Percentiles rank a stretch among this genome's conserved stretches.
Conservation (phyloP, 2,113 vertebrate species). For the Rhinopomastus cyanomelas region DNA sequence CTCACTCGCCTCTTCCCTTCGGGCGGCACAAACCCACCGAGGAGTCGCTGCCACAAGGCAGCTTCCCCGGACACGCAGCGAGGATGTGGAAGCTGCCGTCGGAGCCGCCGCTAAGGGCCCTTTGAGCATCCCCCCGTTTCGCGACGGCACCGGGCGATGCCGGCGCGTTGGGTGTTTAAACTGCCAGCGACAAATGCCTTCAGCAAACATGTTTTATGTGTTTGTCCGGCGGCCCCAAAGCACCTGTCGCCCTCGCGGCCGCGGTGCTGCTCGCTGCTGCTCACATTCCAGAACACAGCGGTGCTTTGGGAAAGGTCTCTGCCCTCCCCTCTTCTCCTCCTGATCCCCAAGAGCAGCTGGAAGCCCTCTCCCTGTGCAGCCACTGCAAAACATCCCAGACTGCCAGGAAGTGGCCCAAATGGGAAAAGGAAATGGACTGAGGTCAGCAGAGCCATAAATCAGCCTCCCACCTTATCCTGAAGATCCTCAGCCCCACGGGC, state of each 20-base stretch:
- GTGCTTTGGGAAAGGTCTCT: background rate
- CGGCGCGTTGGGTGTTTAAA: slow-evolving; percentile 57
- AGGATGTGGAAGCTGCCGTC: slow-evolving; percentile 31
- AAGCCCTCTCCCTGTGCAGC: background rate
- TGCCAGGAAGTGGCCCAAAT: background rate
- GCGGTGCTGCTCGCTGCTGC: slow-evolving; percentile 1
- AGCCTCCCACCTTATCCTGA: background rate
- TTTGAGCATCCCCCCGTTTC: slow-evolving; percentile 42
- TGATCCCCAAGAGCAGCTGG: background rate
- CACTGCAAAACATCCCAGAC: background rate
- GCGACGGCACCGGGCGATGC: slow-evolving; percentile 7
- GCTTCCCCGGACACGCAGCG: background rate
- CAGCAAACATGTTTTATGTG: slow-evolving; percentile 58
- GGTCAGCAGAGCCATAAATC: background rate
- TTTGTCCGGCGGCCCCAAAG: slow-evolving; percentile 21
- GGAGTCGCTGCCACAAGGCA: slow-evolving; percentile 1
- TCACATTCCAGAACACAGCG: background rate
- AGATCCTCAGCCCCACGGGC: background rate
- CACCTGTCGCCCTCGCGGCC: background rate
- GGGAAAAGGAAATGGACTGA: slow-evolving; percentile 17
- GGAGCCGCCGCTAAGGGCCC: slow-evolving; percentile 41
- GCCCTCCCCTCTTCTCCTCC: background rate
- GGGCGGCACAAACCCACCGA: slow-evolving; percentile 31
- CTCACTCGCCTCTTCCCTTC: slow-evolving; percentile 29
- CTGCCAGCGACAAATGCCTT: slow-evolving; percentile 55